Percentiles rank a stretch among this genome's conserved stretches.
Conservation (phyloP, 2,888 invertebrate genomes). For the Habroteleia sp. region DNA sequence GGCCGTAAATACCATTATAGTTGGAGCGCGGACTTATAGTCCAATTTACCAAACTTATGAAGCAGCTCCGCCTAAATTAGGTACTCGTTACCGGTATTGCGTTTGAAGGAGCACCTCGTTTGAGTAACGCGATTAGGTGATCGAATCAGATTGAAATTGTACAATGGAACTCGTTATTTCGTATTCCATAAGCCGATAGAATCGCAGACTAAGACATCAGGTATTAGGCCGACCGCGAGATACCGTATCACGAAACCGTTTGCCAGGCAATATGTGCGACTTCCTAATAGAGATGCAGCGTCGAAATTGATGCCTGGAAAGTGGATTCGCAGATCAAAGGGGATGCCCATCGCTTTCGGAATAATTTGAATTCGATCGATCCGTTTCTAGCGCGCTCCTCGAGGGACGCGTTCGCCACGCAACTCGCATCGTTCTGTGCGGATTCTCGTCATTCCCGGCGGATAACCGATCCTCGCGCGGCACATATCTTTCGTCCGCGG, state of each 20-base stretch:
- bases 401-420: constrained; percentile 26
- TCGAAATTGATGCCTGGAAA: constrained; percentile 55
- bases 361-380: constrained; percentile 62
- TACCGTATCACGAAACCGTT: constrained; percentile 32
- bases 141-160: constrained; percentile 59
- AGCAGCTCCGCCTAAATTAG: constrained; percentile 75
- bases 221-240: constrained; percentile 28
- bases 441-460: constrained; percentile 51
- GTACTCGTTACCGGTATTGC: constrained; percentile 78
- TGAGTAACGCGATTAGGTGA: constrained; percentile 41
- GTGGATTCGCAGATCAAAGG: constrained; percentile 37
- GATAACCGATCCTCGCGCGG: constrained; percentile 32
- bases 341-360: constrained; percentile 40
- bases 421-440: constrained; percentile 47
- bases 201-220: constrained; percentile 61
- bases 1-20: constrained; percentile 79
- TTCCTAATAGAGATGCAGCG: constrained; percentile 57
- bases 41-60: constrained; percentile 78
- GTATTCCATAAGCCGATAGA: constrained; percentile 54
- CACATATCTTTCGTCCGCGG: constrained; percentile 15
- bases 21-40: constrained; percentile 75
- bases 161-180: constrained; percentile 62
- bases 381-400: constrained; percentile 25
- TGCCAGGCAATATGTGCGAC: constrained; percentile 44
- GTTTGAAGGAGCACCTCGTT: constrained; percentile 67